phyloP scores from a whole-genome alignment of 1,140 invertebrate species.

The Dreissena rostriformis region DNA sequence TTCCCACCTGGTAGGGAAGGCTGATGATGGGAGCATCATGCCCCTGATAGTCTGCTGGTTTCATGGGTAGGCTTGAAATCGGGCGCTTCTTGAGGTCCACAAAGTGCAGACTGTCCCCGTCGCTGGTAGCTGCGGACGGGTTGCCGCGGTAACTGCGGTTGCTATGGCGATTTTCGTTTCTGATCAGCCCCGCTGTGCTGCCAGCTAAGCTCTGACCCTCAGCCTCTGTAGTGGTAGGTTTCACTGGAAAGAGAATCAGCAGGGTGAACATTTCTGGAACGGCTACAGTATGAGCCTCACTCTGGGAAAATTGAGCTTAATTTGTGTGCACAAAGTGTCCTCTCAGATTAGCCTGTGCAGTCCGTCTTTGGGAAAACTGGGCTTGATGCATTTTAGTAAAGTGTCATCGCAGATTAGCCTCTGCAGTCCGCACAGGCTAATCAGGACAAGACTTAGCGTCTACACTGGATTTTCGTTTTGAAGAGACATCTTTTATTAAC shows the following conservation, averaged over 20 bases:
- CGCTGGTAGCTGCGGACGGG: not conserved
- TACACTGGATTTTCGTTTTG: too few species aligned
- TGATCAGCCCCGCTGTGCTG: constrained; percentile 70
- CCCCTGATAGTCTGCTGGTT: not conserved
- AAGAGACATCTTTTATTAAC: too few species aligned
- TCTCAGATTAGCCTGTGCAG: too few species aligned
- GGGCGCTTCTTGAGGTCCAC: not conserved
- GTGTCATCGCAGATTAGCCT: too few species aligned
- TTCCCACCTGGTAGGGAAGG: constrained; percentile 42
- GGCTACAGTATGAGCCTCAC: too few species aligned
- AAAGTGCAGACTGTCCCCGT: constrained; percentile 14
- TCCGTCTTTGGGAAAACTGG: too few species aligned
- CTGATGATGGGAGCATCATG: constrained; percentile 52
- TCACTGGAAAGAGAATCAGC: not conserved
- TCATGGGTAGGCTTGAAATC: not conserved
- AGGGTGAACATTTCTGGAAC: too few species aligned
- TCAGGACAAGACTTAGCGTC: too few species aligned
- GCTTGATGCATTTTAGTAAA: too few species aligned
- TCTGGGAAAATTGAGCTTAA: too few species aligned
- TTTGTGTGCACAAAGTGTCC: too few species aligned
- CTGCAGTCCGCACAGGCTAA: too few species aligned
- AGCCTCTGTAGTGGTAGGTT: constrained; percentile 47
- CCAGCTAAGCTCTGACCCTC: constrained; percentile 72
- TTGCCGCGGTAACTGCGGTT: constrained; percentile 15
- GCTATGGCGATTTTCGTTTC: constrained; percentile 52